Conservation (phyloP, 1,140 invertebrate species). For the Dufourea novaeangliae region DNA sequence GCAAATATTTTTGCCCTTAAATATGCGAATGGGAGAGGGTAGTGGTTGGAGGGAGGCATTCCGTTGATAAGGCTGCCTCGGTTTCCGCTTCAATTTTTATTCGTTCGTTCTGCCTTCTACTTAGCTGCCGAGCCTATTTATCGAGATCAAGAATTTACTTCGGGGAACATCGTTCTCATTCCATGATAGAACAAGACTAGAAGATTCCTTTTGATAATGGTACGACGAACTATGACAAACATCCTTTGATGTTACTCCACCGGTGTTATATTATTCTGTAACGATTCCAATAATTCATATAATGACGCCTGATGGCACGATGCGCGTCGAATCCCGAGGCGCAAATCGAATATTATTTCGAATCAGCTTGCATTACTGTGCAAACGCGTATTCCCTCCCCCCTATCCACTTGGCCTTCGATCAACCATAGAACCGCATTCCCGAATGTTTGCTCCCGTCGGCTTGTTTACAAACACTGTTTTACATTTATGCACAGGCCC, state of each 20-base stretch:
- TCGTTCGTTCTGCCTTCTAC: neutral
- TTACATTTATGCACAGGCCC: slow-evolving; percentile 52
- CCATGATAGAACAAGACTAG: too few relatives aligned
- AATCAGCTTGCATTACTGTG: slow-evolving; percentile 48
- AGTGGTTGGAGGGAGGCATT: too few relatives aligned
- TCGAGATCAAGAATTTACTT: neutral
- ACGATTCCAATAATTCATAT: slow-evolving; percentile 24
- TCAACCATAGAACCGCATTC: slow-evolving; percentile 51
- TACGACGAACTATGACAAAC: too few relatives aligned
- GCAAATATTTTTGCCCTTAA: slow-evolving; percentile 37
- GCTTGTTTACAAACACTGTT: slow-evolving; percentile 65
- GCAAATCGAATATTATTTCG: slow-evolving; percentile 60
- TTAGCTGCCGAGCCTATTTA: slow-evolving; percentile 18
- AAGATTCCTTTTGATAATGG: too few relatives aligned
- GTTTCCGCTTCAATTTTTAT: neutral
- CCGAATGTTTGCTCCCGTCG: slow-evolving; percentile 49
- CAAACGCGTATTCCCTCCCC: slow-evolving; percentile 26
- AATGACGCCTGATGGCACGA: slow-evolving; percentile 12
- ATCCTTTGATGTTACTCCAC: neutral
- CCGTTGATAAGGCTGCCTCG: slow-evolving; percentile 21
- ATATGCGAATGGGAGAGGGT: slow-evolving; percentile 13
- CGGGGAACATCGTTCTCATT: neutral
- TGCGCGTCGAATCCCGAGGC: neutral
- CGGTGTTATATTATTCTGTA: neutral
- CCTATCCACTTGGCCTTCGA: slow-evolving; percentile 54